These are phyloP conservation scores for Nothoprocta perdicaria DNA, from an alignment of 2,113 vertebrate species.

Conservation along the genomic window DNA sequence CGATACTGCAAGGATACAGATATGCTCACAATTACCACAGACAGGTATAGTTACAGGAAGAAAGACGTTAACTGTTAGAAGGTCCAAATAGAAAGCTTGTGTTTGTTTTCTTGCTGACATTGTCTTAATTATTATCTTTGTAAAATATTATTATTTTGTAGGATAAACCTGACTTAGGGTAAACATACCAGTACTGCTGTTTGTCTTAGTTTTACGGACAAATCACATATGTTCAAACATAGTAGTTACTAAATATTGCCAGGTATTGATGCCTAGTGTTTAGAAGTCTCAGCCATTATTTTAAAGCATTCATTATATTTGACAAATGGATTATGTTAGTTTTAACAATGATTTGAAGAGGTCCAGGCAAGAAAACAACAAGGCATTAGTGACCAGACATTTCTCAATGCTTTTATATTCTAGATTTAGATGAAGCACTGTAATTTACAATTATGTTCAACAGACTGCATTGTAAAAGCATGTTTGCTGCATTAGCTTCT, in stretches of 20 bases:
- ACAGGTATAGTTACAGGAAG: slow-evolving; percentile 80
- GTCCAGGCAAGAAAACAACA: neutral
- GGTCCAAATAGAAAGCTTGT: neutral
- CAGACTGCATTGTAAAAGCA: neutral
- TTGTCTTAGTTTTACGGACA: neutral
- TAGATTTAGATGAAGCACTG: neutral
- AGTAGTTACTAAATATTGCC: neutral
- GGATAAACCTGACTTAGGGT: neutral
- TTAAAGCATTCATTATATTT: neutral
- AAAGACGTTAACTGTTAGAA: neutral
- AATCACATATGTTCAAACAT: neutral
- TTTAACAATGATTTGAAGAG: neutral
- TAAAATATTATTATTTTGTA: neutral
- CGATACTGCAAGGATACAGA: slow-evolving; percentile 87
- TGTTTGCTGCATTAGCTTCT: neutral
- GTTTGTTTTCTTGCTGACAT: neutral
- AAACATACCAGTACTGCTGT: neutral
- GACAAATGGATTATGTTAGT: neutral
- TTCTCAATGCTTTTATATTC: neutral
- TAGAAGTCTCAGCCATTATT: neutral
- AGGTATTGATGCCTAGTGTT: neutral
- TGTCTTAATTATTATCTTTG: neutral
- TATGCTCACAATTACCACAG: slow-evolving; percentile 85
- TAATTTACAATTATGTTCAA: neutral
- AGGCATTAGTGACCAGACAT: neutral